Evolutionary conservation across 2,797 vertebrate genomes (phyloP).

Genomic region (Arctocebus calabarensis): DNA sequence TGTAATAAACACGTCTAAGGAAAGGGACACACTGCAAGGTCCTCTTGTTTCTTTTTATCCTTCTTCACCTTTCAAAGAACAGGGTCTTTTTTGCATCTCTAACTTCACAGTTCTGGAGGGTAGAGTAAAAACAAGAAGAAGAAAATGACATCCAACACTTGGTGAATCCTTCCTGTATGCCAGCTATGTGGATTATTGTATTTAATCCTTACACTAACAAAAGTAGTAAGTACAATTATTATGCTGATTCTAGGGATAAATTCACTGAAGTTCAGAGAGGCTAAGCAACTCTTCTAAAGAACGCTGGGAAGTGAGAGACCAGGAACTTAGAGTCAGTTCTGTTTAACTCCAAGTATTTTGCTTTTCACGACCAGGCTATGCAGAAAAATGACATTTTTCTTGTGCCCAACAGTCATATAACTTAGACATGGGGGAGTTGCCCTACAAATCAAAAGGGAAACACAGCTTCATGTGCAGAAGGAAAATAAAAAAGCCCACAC

Average conservation of each 20-base stretch:
- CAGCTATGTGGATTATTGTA: neutral
- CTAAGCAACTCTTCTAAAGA: slow-evolving; percentile 46
- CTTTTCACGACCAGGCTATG: neutral
- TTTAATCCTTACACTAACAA: neutral
- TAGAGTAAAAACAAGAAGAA: neutral
- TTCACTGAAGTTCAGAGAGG: neutral
- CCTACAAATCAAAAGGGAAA: slow-evolving; percentile 2
- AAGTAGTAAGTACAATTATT: neutral
- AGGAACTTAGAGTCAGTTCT: neutral
- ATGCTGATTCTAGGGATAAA: neutral
- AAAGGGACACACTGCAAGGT: slow-evolving; percentile 42
- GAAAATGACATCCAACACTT: neutral
- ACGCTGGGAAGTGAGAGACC: neutral
- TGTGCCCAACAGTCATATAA: neutral
- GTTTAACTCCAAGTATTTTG: neutral
- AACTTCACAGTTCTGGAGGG: neutral
- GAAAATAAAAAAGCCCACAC: neutral
- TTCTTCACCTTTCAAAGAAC: slow-evolving; percentile 37
- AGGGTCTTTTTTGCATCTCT: neutral
- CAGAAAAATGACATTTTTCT: neutral
- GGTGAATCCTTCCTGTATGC: neutral
- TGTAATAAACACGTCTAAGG: slow-evolving; percentile 70
- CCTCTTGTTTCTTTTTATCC: neutral
- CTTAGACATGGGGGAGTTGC: neutral
- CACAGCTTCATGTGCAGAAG: neutral